Conservation (phyloP, 2,797 vertebrate species). For the Melanotaenia parkinsoni region DNA sequence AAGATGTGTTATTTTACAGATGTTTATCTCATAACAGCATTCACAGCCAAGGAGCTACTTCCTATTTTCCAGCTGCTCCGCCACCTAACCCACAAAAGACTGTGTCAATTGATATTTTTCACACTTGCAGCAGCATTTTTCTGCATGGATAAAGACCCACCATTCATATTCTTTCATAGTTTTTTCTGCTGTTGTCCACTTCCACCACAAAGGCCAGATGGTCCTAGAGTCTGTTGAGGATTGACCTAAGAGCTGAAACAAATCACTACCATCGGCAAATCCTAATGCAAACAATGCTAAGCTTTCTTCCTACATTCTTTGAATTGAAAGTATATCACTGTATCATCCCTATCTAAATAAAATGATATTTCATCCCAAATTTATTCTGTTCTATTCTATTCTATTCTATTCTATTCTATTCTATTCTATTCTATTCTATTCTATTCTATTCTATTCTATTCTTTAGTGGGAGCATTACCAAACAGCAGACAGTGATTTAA, state of each 20-base stretch:
- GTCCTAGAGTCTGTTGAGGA: conserved; percentile 35
- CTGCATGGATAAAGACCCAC: conserved; percentile 60
- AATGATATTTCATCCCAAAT: no score
- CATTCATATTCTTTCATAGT: conserved; percentile 63
- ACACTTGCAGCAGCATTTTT: conserved; percentile 62
- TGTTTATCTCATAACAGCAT: conserved; percentile 68
- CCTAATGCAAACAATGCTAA: conserved; percentile 44
- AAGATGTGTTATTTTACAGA: conserved; percentile 46
- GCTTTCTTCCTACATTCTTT: neutral
- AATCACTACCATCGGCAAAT: conserved; percentile 54
- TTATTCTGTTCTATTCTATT: no score
- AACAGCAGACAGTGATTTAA: no score
- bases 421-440: no score
- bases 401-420: no score
- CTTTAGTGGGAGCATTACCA: no score
- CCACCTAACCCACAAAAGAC: conserved; percentile 69
- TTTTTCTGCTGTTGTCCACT: conserved; percentile 54
- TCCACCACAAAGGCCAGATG: conserved; percentile 57
- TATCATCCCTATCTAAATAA: no score
- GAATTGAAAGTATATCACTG: no score
- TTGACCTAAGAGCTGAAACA: conserved; percentile 33
- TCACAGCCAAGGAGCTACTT: conserved; percentile 57
- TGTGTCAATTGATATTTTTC: conserved; percentile 53
- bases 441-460: no score
- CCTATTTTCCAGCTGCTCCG: conserved; percentile 69